Evolutionary conservation across 2,113 vertebrate genomes (phyloP).

Genomic region (Brachyhypopomus occidentalis): DNA sequence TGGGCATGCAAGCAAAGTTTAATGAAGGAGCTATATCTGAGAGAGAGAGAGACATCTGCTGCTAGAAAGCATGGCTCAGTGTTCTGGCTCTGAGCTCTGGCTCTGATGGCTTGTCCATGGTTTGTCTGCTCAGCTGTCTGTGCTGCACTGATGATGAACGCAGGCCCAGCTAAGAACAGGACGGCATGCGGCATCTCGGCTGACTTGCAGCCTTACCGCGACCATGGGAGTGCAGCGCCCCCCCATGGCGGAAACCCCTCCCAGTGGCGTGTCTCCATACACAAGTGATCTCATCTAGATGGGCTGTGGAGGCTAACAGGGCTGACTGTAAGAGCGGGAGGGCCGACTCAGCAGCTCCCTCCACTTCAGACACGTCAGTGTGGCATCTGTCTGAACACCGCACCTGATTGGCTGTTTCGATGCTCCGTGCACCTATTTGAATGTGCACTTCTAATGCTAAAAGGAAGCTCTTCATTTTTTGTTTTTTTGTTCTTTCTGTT

Average conservation of each 20-base stretch:
- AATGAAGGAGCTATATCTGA: neutral
- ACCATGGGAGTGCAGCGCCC: neutral
- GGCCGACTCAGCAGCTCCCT: neutral
- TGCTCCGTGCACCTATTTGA: neutral
- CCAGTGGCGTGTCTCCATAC: conserved; percentile 7
- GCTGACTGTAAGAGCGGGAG: neutral
- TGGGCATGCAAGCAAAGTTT: neutral
- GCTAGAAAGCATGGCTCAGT: too few relatives aligned
- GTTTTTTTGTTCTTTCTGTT: neutral
- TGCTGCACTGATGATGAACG: neutral
- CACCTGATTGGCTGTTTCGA: neutral
- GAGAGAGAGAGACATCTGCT: too few relatives aligned
- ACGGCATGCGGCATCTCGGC: neutral
- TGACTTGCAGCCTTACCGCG: neutral
- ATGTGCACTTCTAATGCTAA: neutral
- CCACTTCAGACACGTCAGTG: neutral
- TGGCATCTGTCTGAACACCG: neutral
- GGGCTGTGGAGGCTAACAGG: conserved; percentile 15
- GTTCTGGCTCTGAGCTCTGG: neutral
- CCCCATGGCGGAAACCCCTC: neutral
- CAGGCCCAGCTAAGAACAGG: neutral
- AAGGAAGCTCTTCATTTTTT: neutral
- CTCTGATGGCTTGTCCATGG: neutral
- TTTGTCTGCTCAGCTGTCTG: neutral
- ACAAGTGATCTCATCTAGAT: conserved; percentile 27